A percentile compares a stretch with the other conserved stretches of the same genome.
Evolutionary conservation across 2,797 vertebrate species (phyloP).

Genomic region (Sphenodon punctatus): DNA sequence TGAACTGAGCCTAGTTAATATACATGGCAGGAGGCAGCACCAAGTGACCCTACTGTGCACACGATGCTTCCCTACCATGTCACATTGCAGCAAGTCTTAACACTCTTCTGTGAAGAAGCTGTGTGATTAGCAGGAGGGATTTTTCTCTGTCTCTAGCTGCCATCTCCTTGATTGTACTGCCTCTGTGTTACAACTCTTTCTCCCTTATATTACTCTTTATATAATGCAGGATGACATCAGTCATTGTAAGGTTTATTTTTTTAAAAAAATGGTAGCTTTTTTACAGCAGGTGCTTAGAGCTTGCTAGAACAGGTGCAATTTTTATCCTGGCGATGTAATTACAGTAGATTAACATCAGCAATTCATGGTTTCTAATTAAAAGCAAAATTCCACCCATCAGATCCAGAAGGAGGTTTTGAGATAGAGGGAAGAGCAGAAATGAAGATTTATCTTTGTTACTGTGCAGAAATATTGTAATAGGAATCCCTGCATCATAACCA

Average conservation of each 20-base stretch:
- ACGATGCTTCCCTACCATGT: too few species aligned
- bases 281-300: neutral
- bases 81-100: too few species aligned
- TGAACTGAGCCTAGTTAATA: too few species aligned
- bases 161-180: neutral
- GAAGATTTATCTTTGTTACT: neutral
- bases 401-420: neutral
- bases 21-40: too few species aligned
- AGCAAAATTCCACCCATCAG: neutral
- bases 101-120: too few species aligned
- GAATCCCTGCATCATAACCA: neutral
- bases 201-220: neutral
- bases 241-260: neutral
- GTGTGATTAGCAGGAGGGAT: too few species aligned
- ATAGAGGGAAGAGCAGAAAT: neutral
- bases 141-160: too few species aligned
- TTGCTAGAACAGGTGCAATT: neutral
- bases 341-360: neutral
- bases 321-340: neutral
- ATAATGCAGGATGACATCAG: accelerated
- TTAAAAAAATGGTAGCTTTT: neutral
- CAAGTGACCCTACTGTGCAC: too few species aligned
- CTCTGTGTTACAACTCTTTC: neutral
- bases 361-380: constrained; percentile 26
- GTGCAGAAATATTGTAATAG: neutral